A percentile compares a stretch with the other conserved stretches of the same genome.
Conservation (phyloP, 2,888 invertebrate genomes). For the Coelinius sp. region DNA sequence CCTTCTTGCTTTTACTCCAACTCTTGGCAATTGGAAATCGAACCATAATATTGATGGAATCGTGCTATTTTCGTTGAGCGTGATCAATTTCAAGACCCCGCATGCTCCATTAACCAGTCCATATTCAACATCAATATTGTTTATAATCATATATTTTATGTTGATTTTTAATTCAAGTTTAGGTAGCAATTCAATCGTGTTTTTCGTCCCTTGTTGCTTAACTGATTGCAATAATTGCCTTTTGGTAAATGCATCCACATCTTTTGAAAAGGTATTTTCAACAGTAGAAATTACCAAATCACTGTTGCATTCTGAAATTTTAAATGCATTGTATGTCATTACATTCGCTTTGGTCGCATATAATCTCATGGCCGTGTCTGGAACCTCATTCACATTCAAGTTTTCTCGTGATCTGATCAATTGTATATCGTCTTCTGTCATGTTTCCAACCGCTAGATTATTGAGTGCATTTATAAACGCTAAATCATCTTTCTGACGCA, state of each 20-base stretch:
- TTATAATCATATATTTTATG: conserved; percentile 7
- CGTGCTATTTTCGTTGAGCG: conserved; percentile 40
- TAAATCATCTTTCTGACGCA: conserved; percentile 55
- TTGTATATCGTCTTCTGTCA: conserved; percentile 48
- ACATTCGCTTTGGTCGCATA: background rate
- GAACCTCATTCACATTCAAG: conserved; percentile 34
- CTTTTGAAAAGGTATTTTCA: background rate
- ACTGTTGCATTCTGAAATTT: background rate
- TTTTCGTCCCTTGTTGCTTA: background rate
- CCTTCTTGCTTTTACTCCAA: conserved; percentile 23
- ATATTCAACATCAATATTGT: conserved; percentile 2
- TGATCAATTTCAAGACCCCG: conserved; percentile 25
- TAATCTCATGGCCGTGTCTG: conserved; percentile 23
- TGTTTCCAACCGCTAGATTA: conserved; percentile 47
- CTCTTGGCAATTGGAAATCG: conserved; percentile 33
- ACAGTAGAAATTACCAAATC: background rate
- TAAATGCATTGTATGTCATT: background rate
- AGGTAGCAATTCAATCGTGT: background rate
- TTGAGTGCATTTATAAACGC: conserved; percentile 53
- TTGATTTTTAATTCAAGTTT: conserved; percentile 3
- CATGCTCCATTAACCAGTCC: conserved; percentile 23
- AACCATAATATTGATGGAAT: conserved; percentile 36
- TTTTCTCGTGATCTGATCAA: conserved; percentile 44
- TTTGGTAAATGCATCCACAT: background rate
- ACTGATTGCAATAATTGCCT: background rate